Evolutionary conservation across 2,113 vertebrate genomes (phyloP).

Genomic region (Procavia capensis): DNA sequence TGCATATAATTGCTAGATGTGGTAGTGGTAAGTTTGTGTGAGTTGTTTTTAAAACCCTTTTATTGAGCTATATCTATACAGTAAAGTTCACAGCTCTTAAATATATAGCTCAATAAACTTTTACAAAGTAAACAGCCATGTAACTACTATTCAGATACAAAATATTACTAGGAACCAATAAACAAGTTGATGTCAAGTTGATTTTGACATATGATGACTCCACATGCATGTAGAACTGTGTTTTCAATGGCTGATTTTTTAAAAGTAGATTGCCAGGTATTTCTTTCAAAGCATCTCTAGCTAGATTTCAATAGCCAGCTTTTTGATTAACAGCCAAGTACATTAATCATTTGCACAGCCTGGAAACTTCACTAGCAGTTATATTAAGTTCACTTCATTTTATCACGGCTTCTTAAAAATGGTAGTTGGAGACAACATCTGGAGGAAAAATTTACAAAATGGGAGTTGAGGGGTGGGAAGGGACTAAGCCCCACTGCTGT

Average conservation of each 20-base stretch:
- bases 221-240: too few species aligned
- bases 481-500: neutral
- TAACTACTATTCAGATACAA: neutral
- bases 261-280: too few species aligned
- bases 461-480: neutral
- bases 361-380: neutral
- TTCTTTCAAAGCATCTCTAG: too few species aligned
- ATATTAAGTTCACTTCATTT: neutral
- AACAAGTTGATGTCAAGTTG: too few species aligned
- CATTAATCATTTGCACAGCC: too few species aligned
- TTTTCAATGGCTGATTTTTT: too few species aligned
- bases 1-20: neutral
- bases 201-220: too few species aligned
- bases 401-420: neutral
- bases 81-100: constrained; percentile 31
- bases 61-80: neutral
- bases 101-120: constrained; percentile 1
- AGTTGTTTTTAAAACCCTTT: constrained; percentile 3
- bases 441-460: neutral
- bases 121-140: neutral
- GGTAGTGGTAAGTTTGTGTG: neutral
- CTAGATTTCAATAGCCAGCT: too few species aligned
- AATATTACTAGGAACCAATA: too few species aligned
- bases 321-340: too few species aligned
- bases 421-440: neutral